Evolutionary conservation across 1,140 invertebrate genomes (phyloP).

Genomic region (Schlechtendalia chinensis): DNA sequence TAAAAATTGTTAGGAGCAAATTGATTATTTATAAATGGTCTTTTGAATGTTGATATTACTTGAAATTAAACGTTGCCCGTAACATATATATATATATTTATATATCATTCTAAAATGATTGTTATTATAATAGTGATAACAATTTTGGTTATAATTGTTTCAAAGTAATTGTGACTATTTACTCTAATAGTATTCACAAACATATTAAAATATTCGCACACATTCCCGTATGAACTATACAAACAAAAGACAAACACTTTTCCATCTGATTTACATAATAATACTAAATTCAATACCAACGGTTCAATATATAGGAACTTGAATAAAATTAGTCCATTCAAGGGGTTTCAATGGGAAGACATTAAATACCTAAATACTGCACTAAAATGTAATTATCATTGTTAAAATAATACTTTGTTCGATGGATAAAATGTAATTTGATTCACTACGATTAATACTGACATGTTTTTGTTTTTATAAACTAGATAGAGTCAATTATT

Average conservation of each 20-base stretch:
- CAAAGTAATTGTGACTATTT: background rate
- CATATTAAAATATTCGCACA: background rate
- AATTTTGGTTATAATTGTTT: constrained; percentile 1
- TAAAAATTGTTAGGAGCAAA: no score
- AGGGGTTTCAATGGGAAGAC: constrained; percentile 6
- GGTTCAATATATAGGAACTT: background rate
- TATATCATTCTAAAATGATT: background rate
- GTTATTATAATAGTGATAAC: background rate
- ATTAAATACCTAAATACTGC: background rate
- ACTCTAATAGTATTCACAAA: background rate
- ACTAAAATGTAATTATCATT: background rate
- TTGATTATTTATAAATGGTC: no score
- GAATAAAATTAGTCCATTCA: background rate
- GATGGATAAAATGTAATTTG: background rate
- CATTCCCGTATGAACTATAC: background rate
- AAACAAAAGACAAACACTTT: background rate
- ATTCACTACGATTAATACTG: background rate
- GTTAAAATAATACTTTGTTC: background rate
- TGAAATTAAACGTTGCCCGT: background rate
- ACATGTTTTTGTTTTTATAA: no score
- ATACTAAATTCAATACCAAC: background rate
- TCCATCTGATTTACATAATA: background rate
- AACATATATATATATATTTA: background rate
- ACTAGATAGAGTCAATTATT: background rate
- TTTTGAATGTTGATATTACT: background rate